A percentile compares a stretch with the other conserved stretches of the same genome.
phyloP scores from a whole-genome alignment of 2,113 vertebrate species.

The Sialia sialis region DNA sequence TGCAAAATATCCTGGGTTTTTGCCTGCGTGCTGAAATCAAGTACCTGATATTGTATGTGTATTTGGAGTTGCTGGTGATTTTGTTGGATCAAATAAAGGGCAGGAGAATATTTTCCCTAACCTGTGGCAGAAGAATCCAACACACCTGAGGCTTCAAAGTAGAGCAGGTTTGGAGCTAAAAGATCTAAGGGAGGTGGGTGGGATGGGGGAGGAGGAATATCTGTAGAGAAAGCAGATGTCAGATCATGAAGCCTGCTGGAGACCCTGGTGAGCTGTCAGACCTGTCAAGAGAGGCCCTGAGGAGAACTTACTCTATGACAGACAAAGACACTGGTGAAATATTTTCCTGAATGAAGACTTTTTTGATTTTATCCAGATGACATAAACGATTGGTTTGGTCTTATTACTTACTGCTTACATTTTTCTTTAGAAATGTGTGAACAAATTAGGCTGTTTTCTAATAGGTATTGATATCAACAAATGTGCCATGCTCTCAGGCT shows the following conservation, averaged over 20 bases:
- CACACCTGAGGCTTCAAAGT: neutral
- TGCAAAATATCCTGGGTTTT: neutral
- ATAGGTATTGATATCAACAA: fast-evolving
- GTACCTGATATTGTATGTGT: neutral
- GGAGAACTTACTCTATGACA: neutral
- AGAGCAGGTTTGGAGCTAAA: neutral
- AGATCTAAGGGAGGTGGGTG: neutral
- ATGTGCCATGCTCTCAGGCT: neutral
- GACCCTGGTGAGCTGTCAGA: neutral
- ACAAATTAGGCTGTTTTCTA: neutral
- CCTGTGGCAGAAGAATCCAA: neutral
- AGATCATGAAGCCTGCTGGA: neutral
- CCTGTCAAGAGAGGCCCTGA: neutral
- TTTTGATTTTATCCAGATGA: neutral
- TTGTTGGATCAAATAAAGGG: neutral
- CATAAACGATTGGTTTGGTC: neutral
- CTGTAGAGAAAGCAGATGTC: neutral
- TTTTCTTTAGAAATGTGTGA: neutral
- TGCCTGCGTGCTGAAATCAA: neutral
- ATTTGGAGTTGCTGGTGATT: neutral
- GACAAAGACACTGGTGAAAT: neutral
- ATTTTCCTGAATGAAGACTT: neutral
- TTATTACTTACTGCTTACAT: neutral
- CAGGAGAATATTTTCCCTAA: neutral
- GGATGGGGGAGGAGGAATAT: neutral